A percentile compares a stretch with the other conserved stretches of the same genome.
These are phyloP conservation scores for Mimumesa dahlbomi DNA, from an alignment of 2,888 invertebrate genomes.

Conservation along the genomic window DNA sequence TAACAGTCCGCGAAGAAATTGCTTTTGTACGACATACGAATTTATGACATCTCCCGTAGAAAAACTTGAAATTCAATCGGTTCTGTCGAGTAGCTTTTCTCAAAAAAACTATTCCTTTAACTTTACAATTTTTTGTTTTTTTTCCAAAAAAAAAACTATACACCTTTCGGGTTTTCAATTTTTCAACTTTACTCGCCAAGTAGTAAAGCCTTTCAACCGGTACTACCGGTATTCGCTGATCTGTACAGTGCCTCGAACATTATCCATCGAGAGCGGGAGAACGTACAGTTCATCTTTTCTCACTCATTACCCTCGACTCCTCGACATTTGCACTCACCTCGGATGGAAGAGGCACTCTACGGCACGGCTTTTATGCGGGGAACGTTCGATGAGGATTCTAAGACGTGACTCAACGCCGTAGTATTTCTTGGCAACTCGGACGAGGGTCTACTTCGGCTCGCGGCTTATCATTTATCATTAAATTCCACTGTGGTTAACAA, in stretches of 20 bases:
- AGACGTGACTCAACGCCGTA: constrained; percentile 60
- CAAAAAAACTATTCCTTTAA: too few species aligned
- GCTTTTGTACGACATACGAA: too few species aligned
- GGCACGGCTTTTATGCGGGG: constrained; percentile 42
- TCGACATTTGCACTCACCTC: constrained; percentile 53
- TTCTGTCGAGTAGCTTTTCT: too few species aligned
- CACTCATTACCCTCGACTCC: constrained; percentile 54
- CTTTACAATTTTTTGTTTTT: too few species aligned
- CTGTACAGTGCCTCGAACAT: not conserved
- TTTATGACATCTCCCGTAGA: too few species aligned
- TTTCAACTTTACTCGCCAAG: too few species aligned
- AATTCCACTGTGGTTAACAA: constrained; percentile 46
- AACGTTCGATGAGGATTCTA: constrained; percentile 51
- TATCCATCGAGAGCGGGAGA: not conserved
- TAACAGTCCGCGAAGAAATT: too few species aligned
- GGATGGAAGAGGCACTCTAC: constrained; percentile 16
- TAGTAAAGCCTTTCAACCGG: too few species aligned
- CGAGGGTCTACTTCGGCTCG: constrained; percentile 39
- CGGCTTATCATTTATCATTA: constrained; percentile 61
- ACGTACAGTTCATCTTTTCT: constrained; percentile 52
- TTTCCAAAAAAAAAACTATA: too few species aligned
- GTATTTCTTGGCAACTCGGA: constrained; percentile 44
- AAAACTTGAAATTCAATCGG: too few species aligned
- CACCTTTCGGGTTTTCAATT: too few species aligned
- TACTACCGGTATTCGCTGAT: not conserved